Base-by-base conservation (phyloP, 2,797 vertebrate genomes). In the Gallirallus australis region DNA sequence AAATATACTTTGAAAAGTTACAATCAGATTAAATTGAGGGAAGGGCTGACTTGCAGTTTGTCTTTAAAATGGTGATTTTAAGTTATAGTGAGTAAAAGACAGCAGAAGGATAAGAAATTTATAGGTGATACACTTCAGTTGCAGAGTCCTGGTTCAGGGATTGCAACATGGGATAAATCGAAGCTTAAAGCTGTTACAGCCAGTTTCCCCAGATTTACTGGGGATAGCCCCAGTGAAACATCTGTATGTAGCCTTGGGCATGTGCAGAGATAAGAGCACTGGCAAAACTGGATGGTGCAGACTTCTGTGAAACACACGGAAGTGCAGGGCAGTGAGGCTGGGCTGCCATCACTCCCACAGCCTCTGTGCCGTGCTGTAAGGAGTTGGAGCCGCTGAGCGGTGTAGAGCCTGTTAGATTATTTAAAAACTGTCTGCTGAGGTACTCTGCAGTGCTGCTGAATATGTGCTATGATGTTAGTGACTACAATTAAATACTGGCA, bases 271-370 rank as follows among this genome's bases (percentile, higher is more conserved):
- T 81, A 40, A 73, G 81, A 73, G 16, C 21, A 18, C 5, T 57
- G 39, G 56, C 10, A 64, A 66, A 40, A 50, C 6, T 31, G 37
- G 7, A 5, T 52, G 33, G 75, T 85, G 45, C 28, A 88, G 61
- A 30, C 30, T 54, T 64, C 27, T 40, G 19, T 50, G 64, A 71
- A 89, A 64, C 27, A n/a, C 15, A 14, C 11, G 18, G 35, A 82
- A 48, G 33, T 0, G 0, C 25, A 24, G 68, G 31, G 66, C 14
- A 28, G 28, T 45, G 20, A n/a, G 23, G 7, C 23, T 1, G 14
- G 57, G 18, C 33, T 77, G 61, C 68, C 27, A 11, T 61, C 7
- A 0, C 35, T 87, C 16, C 3, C 20, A 20, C 2, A 7, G 35
- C 20, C 60, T 61, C 48, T 54, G 10, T 61, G 56, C 37, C 53